Evolutionary conservation across 92 coral and sea anemone species (phyloP).

Genomic region (Phenganax marumi): DNA sequence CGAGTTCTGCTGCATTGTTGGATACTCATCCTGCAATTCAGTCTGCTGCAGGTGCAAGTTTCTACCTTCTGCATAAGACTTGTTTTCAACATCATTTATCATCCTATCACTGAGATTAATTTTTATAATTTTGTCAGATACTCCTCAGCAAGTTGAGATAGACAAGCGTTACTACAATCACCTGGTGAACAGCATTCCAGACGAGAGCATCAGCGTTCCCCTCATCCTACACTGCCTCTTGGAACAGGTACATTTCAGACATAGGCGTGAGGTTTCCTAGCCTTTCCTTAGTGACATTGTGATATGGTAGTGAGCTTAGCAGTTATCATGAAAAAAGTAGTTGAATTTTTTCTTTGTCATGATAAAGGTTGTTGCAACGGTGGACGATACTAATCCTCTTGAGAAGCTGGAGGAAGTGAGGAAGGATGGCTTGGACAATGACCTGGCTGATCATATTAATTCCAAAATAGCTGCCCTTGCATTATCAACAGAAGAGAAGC

Average conservation of each 20-base stretch:
- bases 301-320: background rate
- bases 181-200: constrained; percentile 76
- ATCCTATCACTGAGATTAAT: too few species aligned
- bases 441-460: constrained; percentile 75
- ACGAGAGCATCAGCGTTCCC: constrained; percentile 85
- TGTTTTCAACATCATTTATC: background rate
- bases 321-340: background rate
- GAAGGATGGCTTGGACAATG: constrained; percentile 77
- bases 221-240: constrained; percentile 82
- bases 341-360: background rate
- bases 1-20: background rate
- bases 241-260: constrained; percentile 70
- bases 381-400: constrained; percentile 79
- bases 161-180: constrained; percentile 89
- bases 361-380: constrained; percentile 75
- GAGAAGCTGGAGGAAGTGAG: constrained; percentile 72
- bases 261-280: background rate
- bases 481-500: constrained; percentile 60
- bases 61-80: background rate
- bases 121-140: constrained; percentile 19
- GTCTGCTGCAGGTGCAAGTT: too few species aligned
- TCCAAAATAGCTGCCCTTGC: constrained; percentile 72
- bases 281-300: background rate
- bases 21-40: background rate
- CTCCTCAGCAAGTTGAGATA: constrained; percentile 63